Conservation (phyloP, 2,888 invertebrate genomes). For the Melanostoma scalare region DNA sequence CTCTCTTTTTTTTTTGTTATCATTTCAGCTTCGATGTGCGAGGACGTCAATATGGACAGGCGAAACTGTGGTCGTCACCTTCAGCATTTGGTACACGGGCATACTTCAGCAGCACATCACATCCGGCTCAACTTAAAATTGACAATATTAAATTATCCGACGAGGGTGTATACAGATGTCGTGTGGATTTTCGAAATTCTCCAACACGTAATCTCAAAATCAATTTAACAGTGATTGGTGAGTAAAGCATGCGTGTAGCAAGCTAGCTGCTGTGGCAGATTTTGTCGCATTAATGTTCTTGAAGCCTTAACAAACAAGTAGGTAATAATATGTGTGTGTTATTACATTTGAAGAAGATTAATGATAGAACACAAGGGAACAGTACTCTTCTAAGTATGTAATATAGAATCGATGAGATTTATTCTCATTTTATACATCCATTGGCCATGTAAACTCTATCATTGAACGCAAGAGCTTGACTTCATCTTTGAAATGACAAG, state of each 20-base stretch:
- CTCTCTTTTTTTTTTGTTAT: slow-evolving; percentile 49
- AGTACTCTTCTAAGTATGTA: too few relatives aligned
- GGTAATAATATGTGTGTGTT: too few relatives aligned
- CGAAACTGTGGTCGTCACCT: slow-evolving; percentile 92
- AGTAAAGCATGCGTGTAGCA: slow-evolving; percentile 79
- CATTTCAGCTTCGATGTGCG: slow-evolving; percentile 88
- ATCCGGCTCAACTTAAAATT: slow-evolving; percentile 90
- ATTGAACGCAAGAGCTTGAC: too few relatives aligned
- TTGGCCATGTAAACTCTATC: too few relatives aligned
- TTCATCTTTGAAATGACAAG: too few relatives aligned
- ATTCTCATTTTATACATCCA: too few relatives aligned
- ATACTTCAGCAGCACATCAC: slow-evolving; percentile 91
- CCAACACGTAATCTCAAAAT: slow-evolving; percentile 89
- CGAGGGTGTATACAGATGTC: slow-evolving; percentile 88
- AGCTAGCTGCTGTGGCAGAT: too few relatives aligned
- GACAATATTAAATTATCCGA: slow-evolving; percentile 85
- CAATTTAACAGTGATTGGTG: slow-evolving; percentile 89
- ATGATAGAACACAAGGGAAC: too few relatives aligned
- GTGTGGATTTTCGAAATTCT: slow-evolving; percentile 89
- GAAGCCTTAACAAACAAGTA: too few relatives aligned
- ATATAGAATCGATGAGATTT: too few relatives aligned
- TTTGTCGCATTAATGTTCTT: too few relatives aligned
- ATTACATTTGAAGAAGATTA: too few relatives aligned
- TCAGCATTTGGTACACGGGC: slow-evolving; percentile 90
- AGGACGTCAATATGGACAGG: slow-evolving; percentile 87